Evolutionary conservation across 2,888 invertebrate species (phyloP), one percentile per base, ranked within the genome.

Genomic region (Sarcophaga carnaria): DNA sequence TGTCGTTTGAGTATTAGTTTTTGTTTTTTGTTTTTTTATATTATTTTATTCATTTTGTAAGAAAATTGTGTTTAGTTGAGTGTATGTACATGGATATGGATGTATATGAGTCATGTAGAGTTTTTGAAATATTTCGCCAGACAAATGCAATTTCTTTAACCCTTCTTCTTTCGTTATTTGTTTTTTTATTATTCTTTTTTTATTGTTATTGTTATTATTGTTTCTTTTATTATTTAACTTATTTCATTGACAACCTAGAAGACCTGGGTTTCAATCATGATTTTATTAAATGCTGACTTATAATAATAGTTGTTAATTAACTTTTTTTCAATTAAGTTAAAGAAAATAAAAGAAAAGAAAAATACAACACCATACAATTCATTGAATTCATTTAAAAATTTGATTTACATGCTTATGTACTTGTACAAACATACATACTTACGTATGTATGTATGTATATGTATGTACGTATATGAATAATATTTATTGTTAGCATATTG

Each of bases 321-420:
- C 66, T 75, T 80, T 69, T 75, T 84, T 67, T 85, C 66, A 85
- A 80, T 80, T 80, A 76, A 80, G 63, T 75, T 79, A 76, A 62
- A 17, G 62, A 62, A 64, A 37, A 37, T 37, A 37, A 37, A 75
- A 83, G 25, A 25, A 25, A 62, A 3, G n/a, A 60, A 60, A 60
- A 8, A 74, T 2, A 80, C 2, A 27, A 84, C 79, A 66, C 37
- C 37, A 37, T 37, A 77, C 82, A 77, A 80, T 80, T 72, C 78
- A 20, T 62, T 78, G 75, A 78, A 76, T 75, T 87, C 64, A 45
- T 76, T 71, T 79, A 22, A 45, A 64, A 64, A 71, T 64, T 14
- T 54, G 54, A 54, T 54, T 54, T 54, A 54, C 54, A 54, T 54
- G 54, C 14, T 54, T 54, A 54, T 54, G 17, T 17, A 54, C 54